Percentiles rank a stretch among this genome's conserved stretches.
These are phyloP conservation scores for Nyctibius bracteatus DNA, from an alignment of 2,113 vertebrate genomes.

Conservation along the genomic window DNA sequence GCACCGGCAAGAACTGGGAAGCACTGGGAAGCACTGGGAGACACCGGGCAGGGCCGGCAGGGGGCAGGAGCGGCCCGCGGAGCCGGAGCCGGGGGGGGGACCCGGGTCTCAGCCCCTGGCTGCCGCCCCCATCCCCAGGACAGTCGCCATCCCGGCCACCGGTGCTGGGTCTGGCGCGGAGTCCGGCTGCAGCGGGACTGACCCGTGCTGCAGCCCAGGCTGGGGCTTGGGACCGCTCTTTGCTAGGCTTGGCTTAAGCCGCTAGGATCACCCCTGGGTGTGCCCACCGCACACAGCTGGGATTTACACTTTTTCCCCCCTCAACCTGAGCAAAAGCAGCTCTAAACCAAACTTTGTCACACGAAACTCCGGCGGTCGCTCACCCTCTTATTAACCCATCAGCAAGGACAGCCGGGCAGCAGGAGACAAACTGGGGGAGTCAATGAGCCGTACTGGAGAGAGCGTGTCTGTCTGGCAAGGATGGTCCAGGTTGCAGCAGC, in stretches of 20 bases:
- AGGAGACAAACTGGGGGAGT: neutral
- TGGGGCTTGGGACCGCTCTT: neutral
- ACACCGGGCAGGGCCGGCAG: constrained; percentile 31
- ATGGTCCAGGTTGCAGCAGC: neutral
- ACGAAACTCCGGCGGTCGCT: rapidly evolving
- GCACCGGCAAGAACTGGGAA: too few species aligned
- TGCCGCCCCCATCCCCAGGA: too few species aligned
- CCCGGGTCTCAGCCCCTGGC: too few species aligned
- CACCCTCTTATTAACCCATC: neutral
- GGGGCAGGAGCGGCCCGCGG: neutral
- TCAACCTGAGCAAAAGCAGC: neutral
- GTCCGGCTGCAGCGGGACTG: too few species aligned
- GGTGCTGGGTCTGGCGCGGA: too few species aligned
- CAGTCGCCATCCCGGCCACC: too few species aligned
- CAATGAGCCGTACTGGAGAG: neutral
- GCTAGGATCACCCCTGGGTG: rapidly evolving
- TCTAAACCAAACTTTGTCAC: neutral
- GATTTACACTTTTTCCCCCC: neutral
- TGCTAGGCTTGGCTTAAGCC: neutral
- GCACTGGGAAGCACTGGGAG: too few species aligned
- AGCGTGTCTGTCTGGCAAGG: neutral
- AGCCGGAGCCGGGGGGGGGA: neutral
- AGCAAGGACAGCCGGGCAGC: neutral
- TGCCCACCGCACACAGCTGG: neutral
- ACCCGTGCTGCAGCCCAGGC: too few species aligned